Base-by-base conservation (phyloP, 2,113 vertebrate species). In the Pachypanchax playfairii region DNA sequence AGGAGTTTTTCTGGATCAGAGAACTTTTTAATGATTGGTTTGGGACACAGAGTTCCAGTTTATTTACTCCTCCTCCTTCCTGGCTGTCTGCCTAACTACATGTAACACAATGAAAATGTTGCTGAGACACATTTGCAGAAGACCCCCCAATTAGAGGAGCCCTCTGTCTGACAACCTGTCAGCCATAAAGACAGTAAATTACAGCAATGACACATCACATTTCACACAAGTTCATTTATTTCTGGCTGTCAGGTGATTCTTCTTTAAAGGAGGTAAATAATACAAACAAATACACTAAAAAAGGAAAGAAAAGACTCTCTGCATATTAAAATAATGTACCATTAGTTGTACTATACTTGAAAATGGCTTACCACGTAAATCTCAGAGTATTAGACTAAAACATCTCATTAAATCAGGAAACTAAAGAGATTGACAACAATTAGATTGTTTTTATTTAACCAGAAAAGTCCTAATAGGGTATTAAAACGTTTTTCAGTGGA, bases 61-160 rank as follows among this genome's bases (percentile, higher is more conserved):
- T n/a, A 24, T 28, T 46, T 31, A 28, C 22, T 22, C 20, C 20
- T 28, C 15, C 10, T 60, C 6, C 47, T 38, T 21, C 24, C 29
- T 21, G 21, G 4, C 41, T 57, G 47, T 31, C 25, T 65, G 42
- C 3, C 28, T 52, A 24, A 41, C 55, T 62, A 61, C 53, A 53
- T 52, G 38, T 53, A 44, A 80, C 36, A 73, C 20, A 7, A 10
- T 26, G 6, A 56, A 74, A 11, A 31, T 64, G 11, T 66, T 64
- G 65, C 18, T 41, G 13, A 25, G 29, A 18, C 36, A 53, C 46
- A 74, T 75, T 69, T 69, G 65, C 33, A 15, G 31, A 59, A 75
- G 79, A 41, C 15, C 35, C 42, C 72, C 81, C 83, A 88, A 89
- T 88, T 85, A 85, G 56, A 63, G 64, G 17, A 51, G 44, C 33